Conservation (phyloP, 2,113 vertebrate genomes). For the Spermophilus dauricus region DNA sequence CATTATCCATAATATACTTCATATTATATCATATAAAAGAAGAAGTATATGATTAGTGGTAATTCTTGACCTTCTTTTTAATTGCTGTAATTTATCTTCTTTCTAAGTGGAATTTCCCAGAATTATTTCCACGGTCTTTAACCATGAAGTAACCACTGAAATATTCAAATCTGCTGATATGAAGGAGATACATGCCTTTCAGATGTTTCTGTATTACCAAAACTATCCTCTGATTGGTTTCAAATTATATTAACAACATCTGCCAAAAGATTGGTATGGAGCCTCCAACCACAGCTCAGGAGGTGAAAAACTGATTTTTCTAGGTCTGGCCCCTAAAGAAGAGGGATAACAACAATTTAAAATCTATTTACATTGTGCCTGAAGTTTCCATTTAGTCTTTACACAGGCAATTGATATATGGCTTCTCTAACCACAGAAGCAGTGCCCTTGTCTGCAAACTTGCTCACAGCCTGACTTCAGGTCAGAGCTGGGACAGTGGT, state of each 20-base stretch:
- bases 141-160: neutral
- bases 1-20: neutral
- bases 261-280: neutral
- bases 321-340: neutral
- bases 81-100: neutral
- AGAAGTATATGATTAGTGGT: neutral
- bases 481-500: neutral
- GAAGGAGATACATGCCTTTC: neutral
- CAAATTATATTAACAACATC: conserved; percentile 11
- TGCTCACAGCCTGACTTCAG: neutral
- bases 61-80: neutral
- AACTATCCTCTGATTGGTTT: neutral
- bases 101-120: neutral
- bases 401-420: conserved; percentile 7
- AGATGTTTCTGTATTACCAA: neutral
- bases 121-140: neutral
- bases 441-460: neutral
- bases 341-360: conserved; percentile 45
- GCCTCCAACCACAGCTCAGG: neutral
- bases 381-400: conserved; percentile 57
- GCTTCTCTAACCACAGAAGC: neutral
- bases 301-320: neutral
- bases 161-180: neutral
- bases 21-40: neutral
- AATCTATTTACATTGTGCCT: conserved; percentile 67